phyloP scores from a whole-genome alignment of 1,140 invertebrate genomes.

The Whitmania pigra region DNA sequence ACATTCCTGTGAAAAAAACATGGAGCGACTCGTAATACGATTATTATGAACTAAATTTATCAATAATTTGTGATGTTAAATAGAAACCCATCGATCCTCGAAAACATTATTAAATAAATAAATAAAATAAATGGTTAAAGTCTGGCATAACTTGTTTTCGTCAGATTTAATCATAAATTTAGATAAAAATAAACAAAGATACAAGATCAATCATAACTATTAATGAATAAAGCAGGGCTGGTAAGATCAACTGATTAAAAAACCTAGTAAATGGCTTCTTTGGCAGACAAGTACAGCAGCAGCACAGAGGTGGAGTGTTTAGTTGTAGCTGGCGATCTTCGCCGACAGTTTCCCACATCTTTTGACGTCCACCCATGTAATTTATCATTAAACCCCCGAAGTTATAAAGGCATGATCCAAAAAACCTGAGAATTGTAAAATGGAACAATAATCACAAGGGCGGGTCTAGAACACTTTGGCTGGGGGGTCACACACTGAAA shows the following conservation, averaged over 20 bases:
- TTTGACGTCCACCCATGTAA: slow-evolving; percentile 17
- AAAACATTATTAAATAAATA: too few relatives aligned
- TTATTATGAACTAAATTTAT: too few relatives aligned
- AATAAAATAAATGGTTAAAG: too few relatives aligned
- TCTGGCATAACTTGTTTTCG: too few relatives aligned
- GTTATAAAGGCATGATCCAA: slow-evolving; percentile 15
- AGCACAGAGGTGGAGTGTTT: slow-evolving; percentile 14
- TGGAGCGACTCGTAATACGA: background rate
- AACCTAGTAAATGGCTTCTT: slow-evolving; percentile 9
- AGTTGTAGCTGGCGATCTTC: background rate
- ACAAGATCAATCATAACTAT: background rate
- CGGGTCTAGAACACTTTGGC: too few relatives aligned
- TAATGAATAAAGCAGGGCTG: background rate
- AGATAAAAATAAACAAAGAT: too few relatives aligned
- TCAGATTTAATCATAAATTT: too few relatives aligned
- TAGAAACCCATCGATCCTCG: too few relatives aligned
- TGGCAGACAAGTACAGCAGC: slow-evolving; percentile 20
- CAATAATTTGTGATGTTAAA: too few relatives aligned
- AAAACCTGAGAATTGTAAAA: background rate
- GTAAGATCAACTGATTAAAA: background rate
- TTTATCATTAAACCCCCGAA: slow-evolving; percentile 18
- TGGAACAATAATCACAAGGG: too few relatives aligned
- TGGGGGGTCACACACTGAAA: too few relatives aligned
- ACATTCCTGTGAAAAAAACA: background rate
- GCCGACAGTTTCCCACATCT: slow-evolving; percentile 9